A percentile compares a stretch with the other conserved stretches of the same genome.
phyloP scores from a whole-genome alignment of 2,797 vertebrate species.

The Nasua narica region DNA sequence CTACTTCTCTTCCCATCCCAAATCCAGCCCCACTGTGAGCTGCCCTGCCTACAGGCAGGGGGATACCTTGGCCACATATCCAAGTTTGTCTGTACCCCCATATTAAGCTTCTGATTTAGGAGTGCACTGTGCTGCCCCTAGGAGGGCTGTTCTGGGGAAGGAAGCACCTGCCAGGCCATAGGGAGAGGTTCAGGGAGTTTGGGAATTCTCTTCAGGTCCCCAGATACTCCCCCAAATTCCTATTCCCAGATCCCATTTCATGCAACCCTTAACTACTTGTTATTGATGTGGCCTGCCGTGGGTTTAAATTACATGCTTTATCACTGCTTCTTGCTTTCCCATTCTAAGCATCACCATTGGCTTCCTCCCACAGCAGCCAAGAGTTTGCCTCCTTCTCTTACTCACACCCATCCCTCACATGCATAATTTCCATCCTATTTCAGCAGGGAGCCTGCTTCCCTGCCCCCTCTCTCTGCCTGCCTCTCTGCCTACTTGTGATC shows the following conservation, averaged over 20 bases:
- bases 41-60: neutral
- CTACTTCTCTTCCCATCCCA: neutral
- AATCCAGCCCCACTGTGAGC: neutral
- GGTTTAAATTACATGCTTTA: neutral
- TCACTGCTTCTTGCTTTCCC: neutral
- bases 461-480: too few relatives aligned
- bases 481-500: too few relatives aligned
- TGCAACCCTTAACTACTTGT: neutral
- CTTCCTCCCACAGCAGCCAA: neutral
- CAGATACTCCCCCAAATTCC: neutral
- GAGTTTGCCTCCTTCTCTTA: neutral
- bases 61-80: neutral
- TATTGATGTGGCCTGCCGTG: neutral
- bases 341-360: neutral
- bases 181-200: fast-evolving
- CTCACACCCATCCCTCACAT: neutral
- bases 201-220: neutral
- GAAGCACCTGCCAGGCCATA: neutral
- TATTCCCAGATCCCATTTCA: neutral
- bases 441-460: too few relatives aligned
- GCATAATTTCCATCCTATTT: neutral
- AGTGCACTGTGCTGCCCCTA: neutral
- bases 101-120: neutral
- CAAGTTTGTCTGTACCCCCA: neutral
- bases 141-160: neutral